A percentile compares a stretch with the other conserved stretches of the same genome.
These are phyloP conservation scores for Acipenser transmontanus DNA, from an alignment of 2,797 vertebrate genomes.

Conservation along the genomic window DNA sequence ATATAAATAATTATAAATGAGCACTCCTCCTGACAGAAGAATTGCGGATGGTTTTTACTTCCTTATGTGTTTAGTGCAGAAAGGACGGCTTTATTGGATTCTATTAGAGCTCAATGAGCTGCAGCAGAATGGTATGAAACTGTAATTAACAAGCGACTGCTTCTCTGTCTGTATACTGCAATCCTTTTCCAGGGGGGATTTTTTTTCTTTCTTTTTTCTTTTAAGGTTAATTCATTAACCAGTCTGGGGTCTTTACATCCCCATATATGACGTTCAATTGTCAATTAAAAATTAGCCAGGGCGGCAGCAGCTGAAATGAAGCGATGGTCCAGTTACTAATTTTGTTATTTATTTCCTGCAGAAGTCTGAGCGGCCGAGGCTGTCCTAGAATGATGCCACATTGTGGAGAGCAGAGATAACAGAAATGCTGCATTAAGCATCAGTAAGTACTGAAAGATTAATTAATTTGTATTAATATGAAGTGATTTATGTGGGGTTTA, in stretches of 20 bases:
- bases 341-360: slow-evolving; percentile 9
- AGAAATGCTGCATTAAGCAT: slow-evolving; percentile 13
- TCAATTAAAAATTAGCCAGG: neutral
- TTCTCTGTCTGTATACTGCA: slow-evolving; percentile 7
- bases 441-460: slow-evolving; percentile 15
- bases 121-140: slow-evolving; percentile 12
- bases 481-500: slow-evolving; percentile 22
- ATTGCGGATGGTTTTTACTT: neutral
- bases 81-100: neutral
- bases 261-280: neutral
- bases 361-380: slow-evolving; percentile 13
- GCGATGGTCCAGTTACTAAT: slow-evolving; percentile 7
- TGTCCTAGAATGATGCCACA: slow-evolving; percentile 20
- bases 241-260: neutral
- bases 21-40: neutral
- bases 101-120: slow-evolving; percentile 6
- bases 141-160: slow-evolving; percentile 26
- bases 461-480: slow-evolving; percentile 22
- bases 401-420: slow-evolving; percentile 11
- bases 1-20: slow-evolving; percentile 6
- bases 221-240: neutral
- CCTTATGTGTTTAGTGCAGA: neutral
- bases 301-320: neutral
- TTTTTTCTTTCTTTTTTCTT: neutral
- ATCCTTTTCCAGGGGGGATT: slow-evolving; percentile 4